Evolutionary conservation across 2,113 vertebrate genomes (phyloP).

Genomic region (Aegypius monachus): DNA sequence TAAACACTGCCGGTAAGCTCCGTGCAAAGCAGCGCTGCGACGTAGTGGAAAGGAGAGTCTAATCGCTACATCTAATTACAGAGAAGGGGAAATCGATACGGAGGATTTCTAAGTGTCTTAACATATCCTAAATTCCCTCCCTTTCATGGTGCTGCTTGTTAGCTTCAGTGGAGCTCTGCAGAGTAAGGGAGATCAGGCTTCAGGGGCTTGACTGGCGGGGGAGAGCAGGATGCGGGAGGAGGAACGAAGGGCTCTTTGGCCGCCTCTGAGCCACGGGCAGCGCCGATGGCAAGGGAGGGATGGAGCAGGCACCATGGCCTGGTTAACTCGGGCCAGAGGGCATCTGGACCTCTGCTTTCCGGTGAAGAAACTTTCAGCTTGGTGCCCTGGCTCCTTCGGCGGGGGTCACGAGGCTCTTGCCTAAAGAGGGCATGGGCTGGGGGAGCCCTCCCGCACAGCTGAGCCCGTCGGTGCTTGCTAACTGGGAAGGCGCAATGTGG

Average conservation of each 20-base stretch:
- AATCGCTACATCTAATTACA: background rate
- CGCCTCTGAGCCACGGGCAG: rapidly evolving
- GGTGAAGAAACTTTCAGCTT: too few species aligned
- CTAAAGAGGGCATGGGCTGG: rapidly evolving
- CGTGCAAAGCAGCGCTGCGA: background rate
- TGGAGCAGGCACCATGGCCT: background rate
- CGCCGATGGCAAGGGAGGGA: rapidly evolving
- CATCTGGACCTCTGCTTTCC: background rate
- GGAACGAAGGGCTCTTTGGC: background rate
- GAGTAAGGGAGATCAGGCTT: background rate
- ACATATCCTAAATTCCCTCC: background rate
- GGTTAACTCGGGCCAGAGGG: too few species aligned
- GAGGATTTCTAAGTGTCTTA: background rate
- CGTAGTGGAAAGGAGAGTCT: background rate
- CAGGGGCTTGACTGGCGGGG: background rate
- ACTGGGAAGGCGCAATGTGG: rapidly evolving
- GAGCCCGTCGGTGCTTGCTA: rapidly evolving
- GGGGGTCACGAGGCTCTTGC: background rate
- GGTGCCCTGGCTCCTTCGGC: too few species aligned
- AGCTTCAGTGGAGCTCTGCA: background rate
- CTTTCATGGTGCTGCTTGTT: background rate
- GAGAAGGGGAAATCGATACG: background rate
- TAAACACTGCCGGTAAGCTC: background rate
- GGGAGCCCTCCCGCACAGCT: rapidly evolving
- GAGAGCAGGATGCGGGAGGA: background rate